These are phyloP conservation scores for Adineta ricciae DNA, from an alignment of 2,888 invertebrate species.

Conservation along the genomic window DNA sequence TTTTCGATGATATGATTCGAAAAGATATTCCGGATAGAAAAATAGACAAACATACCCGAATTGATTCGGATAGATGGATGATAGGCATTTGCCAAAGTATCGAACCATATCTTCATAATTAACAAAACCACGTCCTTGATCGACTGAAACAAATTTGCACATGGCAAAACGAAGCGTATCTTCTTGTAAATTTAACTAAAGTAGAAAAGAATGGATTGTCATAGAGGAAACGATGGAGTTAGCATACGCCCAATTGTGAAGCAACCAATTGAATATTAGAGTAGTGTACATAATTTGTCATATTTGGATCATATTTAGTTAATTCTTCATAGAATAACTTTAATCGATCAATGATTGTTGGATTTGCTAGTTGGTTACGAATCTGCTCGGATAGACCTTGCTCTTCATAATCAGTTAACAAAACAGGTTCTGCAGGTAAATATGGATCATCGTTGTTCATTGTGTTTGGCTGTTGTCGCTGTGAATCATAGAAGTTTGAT, in stretches of 20 bases:
- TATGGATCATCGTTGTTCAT: slow-evolving; percentile 35
- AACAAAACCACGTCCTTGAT: slow-evolving; percentile 38
- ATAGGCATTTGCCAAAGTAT: slow-evolving; percentile 37
- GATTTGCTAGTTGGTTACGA: slow-evolving; percentile 38
- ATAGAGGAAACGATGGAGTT: background rate
- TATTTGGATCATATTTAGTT: slow-evolving; percentile 38
- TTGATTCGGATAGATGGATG: background rate
- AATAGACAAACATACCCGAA: background rate
- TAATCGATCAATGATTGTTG: slow-evolving; percentile 37
- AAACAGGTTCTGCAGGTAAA: slow-evolving; percentile 39
- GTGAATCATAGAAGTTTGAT: background rate
- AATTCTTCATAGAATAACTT: slow-evolving; percentile 42
- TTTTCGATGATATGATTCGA: background rate
- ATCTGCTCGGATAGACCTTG: slow-evolving; percentile 38
- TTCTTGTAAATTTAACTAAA: slow-evolving; percentile 38
- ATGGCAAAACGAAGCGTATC: slow-evolving; percentile 40
- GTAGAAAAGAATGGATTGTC: slow-evolving; percentile 20
- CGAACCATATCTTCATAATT: slow-evolving; percentile 44
- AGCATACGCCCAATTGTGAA: slow-evolving; percentile 37
- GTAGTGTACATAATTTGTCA: slow-evolving; percentile 40
- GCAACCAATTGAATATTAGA: slow-evolving; percentile 38
- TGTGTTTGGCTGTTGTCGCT: background rate
- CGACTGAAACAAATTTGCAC: slow-evolving; percentile 40
- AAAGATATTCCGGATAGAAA: background rate
- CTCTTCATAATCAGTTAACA: slow-evolving; percentile 37